A percentile compares a stretch with the other conserved stretches of the same genome.
Evolutionary conservation across 1,140 invertebrate genomes (phyloP).

Genomic region (Anagrus nilaparvatae): DNA sequence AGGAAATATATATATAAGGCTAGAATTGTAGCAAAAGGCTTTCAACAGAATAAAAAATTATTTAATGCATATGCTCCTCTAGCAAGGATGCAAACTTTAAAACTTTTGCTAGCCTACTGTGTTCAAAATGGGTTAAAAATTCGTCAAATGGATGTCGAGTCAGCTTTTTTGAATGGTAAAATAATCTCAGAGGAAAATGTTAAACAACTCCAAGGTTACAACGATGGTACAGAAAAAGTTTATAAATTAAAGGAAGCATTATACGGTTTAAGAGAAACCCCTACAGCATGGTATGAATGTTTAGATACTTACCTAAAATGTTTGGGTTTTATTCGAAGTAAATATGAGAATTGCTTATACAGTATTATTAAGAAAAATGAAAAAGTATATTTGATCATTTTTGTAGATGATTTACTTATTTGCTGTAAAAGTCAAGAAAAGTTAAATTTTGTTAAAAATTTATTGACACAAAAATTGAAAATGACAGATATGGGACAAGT

Average conservation of each 20-base stretch:
- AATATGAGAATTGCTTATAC: no score
- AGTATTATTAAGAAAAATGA: no score
- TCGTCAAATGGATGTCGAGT: constrained; percentile 16
- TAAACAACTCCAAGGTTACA: neutral
- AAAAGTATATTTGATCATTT: no score
- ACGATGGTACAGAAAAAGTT: constrained; percentile 3
- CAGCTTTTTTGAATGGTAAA: constrained; percentile 14
- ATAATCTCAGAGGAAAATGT: neutral
- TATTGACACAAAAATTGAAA: no score
- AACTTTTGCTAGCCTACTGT: constrained; percentile 6
- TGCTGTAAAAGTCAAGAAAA: no score
- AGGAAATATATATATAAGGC: neutral
- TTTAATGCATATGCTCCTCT: no score
- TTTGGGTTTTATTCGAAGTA: no score
- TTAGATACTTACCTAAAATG: constrained; percentile 9
- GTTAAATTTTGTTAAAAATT: no score
- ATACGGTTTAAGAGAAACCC: constrained; percentile 8
- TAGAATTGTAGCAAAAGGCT: neutral
- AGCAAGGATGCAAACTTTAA: neutral
- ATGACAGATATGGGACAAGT: no score
- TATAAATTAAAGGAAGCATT: constrained; percentile 7
- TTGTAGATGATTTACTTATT: no score
- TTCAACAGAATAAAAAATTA: neutral
- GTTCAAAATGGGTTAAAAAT: constrained; percentile 12
- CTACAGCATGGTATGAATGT: constrained; percentile 13